phyloP scores from a whole-genome alignment of 2,113 vertebrate genomes.

The Microcebus tavaratra region DNA sequence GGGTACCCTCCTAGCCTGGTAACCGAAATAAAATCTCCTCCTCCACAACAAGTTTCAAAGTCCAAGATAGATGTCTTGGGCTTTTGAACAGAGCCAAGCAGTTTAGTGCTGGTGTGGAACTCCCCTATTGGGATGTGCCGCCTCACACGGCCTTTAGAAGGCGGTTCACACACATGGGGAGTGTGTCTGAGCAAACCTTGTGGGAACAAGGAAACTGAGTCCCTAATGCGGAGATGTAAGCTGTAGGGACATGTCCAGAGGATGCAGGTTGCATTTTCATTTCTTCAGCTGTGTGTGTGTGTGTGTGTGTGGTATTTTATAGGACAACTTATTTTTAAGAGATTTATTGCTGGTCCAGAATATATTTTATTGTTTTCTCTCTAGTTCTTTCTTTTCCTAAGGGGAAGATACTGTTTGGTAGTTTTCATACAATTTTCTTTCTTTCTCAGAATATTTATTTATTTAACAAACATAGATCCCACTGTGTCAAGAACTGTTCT shows the following conservation, averaged over 20 bases:
- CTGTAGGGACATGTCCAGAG: not conserved
- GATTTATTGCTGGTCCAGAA: not conserved
- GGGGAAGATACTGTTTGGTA: not conserved
- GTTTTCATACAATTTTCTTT: not conserved
- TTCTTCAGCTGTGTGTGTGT: not conserved
- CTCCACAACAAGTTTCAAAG: accelerated
- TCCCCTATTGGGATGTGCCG: not conserved
- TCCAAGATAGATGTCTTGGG: not conserved
- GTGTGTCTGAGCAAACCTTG: not conserved
- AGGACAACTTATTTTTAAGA: not conserved
- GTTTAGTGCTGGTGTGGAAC: not conserved
- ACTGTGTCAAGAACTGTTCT: not conserved
- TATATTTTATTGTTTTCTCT: not conserved
- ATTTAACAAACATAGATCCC: not conserved
- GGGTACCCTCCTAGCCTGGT: not conserved
- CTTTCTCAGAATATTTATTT: not conserved
- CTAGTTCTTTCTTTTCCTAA: not conserved
- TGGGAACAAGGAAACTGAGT: not conserved
- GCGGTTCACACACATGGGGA: not conserved
- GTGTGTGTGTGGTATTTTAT: not conserved
- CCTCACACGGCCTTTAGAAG: not conserved
- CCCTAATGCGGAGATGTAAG: not conserved
- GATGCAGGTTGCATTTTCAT: not conserved
- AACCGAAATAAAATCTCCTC: not conserved
- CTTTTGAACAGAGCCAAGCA: not conserved